These are phyloP conservation scores for Microtus montanus DNA, from an alignment of 2,113 vertebrate genomes.

Conservation along the genomic window DNA sequence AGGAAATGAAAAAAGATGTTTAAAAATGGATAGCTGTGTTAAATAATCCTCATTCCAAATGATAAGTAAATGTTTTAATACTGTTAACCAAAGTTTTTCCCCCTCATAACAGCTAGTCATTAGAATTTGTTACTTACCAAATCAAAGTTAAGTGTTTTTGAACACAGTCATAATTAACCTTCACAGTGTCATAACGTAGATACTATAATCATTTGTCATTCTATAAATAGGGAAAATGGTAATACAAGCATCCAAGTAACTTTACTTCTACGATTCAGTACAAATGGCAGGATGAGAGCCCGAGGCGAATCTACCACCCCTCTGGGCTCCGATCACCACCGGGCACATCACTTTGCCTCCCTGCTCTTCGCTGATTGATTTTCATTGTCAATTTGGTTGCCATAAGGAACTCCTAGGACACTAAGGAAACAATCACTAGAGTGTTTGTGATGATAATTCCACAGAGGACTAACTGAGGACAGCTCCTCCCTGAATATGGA, in stretches of 20 bases:
- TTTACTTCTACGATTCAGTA: neutral
- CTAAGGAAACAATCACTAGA: neutral
- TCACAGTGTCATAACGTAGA: neutral
- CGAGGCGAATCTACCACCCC: neutral
- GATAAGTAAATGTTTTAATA: neutral
- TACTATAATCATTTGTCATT: neutral
- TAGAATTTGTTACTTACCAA: neutral
- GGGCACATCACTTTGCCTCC: neutral
- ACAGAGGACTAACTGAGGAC: neutral
- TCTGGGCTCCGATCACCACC: neutral
- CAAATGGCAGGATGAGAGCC: neutral
- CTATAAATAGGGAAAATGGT: neutral
- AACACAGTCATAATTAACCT: neutral
- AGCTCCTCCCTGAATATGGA: neutral
- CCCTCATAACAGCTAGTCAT: neutral
- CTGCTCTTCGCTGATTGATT: neutral
- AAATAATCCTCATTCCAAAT: slow-evolving; percentile 40
- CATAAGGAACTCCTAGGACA: neutral
- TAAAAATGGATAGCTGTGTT: slow-evolving; percentile 34
- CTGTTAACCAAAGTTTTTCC: neutral
- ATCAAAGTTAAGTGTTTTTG: neutral
- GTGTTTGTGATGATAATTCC: neutral
- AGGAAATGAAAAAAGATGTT: slow-evolving; percentile 30
- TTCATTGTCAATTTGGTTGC: neutral
- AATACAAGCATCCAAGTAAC: neutral